phyloP scores from a whole-genome alignment of 2,888 invertebrate genomes.

The Lampropteryx suffumata region DNA sequence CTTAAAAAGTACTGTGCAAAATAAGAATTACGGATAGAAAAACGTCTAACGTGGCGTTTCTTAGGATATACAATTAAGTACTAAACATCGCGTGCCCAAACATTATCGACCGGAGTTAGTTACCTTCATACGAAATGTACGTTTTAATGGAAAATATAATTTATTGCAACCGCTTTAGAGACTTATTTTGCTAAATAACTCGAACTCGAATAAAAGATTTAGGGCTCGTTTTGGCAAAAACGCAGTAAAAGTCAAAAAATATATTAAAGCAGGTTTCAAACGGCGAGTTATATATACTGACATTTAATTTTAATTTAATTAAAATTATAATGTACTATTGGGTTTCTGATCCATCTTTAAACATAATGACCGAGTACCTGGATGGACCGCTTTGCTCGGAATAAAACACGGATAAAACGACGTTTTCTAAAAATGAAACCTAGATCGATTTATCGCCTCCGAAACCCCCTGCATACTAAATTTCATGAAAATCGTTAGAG shows the following conservation, averaged over 20 bases:
- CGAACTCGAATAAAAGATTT: too few relatives aligned
- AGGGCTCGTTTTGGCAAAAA: not conserved
- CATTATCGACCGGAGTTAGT: conserved; percentile 41
- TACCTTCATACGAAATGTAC: conserved; percentile 20
- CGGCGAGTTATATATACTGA: too few relatives aligned
- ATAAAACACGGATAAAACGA: too few relatives aligned
- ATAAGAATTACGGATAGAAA: conserved; percentile 39
- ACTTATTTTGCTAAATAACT: not conserved
- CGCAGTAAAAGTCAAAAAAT: not conserved
- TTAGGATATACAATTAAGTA: conserved; percentile 51
- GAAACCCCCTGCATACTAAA: too few relatives aligned
- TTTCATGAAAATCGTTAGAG: too few relatives aligned
- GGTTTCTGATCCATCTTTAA: too few relatives aligned
- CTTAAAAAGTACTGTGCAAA: conserved; percentile 26
- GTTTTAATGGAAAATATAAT: conserved; percentile 10
- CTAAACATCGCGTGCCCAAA: conserved; percentile 45
- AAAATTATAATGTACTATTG: too few relatives aligned
- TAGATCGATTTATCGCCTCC: too few relatives aligned
- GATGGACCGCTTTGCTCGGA: too few relatives aligned
- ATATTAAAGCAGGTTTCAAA: not conserved
- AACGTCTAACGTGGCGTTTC: conserved; percentile 44
- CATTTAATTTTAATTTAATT: too few relatives aligned
- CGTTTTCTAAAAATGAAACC: too few relatives aligned
- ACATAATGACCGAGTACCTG: too few relatives aligned
- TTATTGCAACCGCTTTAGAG: conserved; percentile 2